phyloP scores from a whole-genome alignment of 2,888 invertebrate genomes.

The Mythimna ferrago region DNA sequence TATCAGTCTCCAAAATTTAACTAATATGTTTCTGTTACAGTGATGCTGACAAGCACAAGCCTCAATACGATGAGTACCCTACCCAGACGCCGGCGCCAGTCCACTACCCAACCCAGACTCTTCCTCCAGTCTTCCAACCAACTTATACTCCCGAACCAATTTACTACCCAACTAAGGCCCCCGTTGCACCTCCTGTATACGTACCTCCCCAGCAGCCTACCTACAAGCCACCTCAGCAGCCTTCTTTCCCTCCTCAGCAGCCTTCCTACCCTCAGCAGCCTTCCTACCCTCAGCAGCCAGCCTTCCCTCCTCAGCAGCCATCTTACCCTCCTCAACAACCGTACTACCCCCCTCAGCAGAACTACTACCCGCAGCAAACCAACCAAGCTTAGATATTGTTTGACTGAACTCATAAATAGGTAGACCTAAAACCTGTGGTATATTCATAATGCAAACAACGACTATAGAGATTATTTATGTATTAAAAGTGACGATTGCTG shows the following conservation, averaged over 20 bases:
- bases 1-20: not conserved
- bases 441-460: conserved; percentile 42
- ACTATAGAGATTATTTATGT: conserved; percentile 47
- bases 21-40: conserved; percentile 48
- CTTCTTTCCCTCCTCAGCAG: conserved; percentile 57
- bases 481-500: conserved; percentile 29
- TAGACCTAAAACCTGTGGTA: conserved; percentile 36
- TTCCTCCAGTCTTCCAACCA: conserved; percentile 1
- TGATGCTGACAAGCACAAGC: conserved; percentile 39
- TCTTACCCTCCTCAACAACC: conserved; percentile 56
- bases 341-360: conserved; percentile 43
- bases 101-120: conserved; percentile 68
- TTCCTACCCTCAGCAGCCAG: conserved; percentile 53
- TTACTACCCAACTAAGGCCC: conserved; percentile 78
- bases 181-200: conserved; percentile 69
- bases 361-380: conserved; percentile 60
- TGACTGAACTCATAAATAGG: conserved; percentile 43
- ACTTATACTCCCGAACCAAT: conserved; percentile 48
- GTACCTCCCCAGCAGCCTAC: conserved; percentile 33
- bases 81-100: conserved; percentile 68
- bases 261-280: conserved; percentile 55
- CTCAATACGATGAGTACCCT: conserved; percentile 42
- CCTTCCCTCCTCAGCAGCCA: conserved; percentile 54
- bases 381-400: conserved; percentile 56
- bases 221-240: conserved; percentile 59